A percentile compares a stretch with the other conserved stretches of the same genome.
Conservation (phyloP, 2,888 invertebrate species). For the Molanna angustata region DNA sequence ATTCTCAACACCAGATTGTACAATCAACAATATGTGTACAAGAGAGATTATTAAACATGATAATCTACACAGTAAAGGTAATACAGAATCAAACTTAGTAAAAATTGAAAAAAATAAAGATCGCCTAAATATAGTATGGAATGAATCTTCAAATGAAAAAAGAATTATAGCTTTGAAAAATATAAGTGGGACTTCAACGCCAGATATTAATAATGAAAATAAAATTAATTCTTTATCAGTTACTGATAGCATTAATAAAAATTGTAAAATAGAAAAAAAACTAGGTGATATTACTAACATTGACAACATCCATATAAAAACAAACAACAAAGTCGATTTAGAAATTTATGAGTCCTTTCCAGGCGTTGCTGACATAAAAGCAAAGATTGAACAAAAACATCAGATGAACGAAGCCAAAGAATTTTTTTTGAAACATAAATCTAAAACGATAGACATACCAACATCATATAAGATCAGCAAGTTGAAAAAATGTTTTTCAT, state of each 20-base stretch:
- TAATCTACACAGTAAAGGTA: conserved; percentile 6
- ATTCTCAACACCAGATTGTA: conserved; percentile 26
- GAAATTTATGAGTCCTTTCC: conserved; percentile 10
- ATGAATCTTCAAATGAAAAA: conserved; percentile 15
- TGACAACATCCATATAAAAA: too few species aligned
- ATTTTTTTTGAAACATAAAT: conserved; percentile 27
- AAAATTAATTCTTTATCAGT: background rate
- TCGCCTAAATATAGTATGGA: conserved; percentile 11
- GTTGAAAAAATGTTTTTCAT: conserved; percentile 28
- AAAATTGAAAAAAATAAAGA: conserved; percentile 20
- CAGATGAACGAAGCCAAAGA: conserved; percentile 19
- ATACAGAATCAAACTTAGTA: conserved; percentile 4
- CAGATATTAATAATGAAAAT: conserved; percentile 6
- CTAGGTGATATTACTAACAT: too few species aligned
- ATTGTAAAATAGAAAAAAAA: too few species aligned
- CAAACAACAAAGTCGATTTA: too few species aligned
- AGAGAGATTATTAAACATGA: conserved; percentile 14
- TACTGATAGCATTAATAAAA: too few species aligned
- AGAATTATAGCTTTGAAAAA: conserved; percentile 24
- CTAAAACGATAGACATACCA: conserved; percentile 25
- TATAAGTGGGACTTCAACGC: conserved; percentile 15
- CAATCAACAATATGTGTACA: conserved; percentile 15
- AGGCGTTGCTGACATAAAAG: conserved; percentile 18
- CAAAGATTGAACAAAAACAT: conserved; percentile 27
- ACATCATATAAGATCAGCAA: conserved; percentile 17